These are phyloP conservation scores for Pitangus sulphuratus DNA, from an alignment of 2,797 vertebrate species.

Conservation along the genomic window DNA sequence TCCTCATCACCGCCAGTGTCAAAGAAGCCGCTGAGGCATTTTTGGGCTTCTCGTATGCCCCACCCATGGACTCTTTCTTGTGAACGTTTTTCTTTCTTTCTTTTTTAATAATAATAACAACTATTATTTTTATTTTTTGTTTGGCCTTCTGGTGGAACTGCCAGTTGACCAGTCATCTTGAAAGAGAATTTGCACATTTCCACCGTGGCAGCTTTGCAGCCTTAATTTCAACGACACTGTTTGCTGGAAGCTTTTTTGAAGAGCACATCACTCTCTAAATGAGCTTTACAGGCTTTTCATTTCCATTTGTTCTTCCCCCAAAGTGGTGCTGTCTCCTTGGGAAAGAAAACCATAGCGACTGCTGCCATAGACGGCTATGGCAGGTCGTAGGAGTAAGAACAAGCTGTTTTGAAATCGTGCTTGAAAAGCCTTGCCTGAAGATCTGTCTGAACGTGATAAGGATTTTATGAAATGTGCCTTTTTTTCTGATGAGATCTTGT, in stretches of 20 bases:
- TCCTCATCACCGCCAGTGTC: slow-evolving; percentile 91
- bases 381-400: slow-evolving; percentile 46
- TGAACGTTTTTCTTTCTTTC: slow-evolving; percentile 66
- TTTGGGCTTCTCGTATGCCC: slow-evolving; percentile 94
- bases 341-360: slow-evolving; percentile 38
- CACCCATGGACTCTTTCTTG: slow-evolving; percentile 90
- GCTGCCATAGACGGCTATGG: slow-evolving; percentile 36
- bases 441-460: slow-evolving; percentile 63
- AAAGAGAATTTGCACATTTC: slow-evolving; percentile 89
- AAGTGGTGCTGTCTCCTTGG: slow-evolving; percentile 80
- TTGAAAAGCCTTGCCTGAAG: slow-evolving; percentile 59
- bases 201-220: slow-evolving; percentile 86
- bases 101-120: slow-evolving; percentile 65
- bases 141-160: slow-evolving; percentile 71
- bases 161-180: slow-evolving; percentile 71
- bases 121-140: slow-evolving; percentile 47
- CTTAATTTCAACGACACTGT: slow-evolving; percentile 78
- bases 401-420: slow-evolving; percentile 41
- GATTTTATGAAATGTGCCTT: slow-evolving; percentile 83
- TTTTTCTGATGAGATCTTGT: slow-evolving; percentile 77
- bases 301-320: slow-evolving; percentile 72
- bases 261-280: slow-evolving; percentile 75
- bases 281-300: slow-evolving; percentile 72
- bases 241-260: slow-evolving; percentile 78
- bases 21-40: slow-evolving; percentile 95